Evolutionary conservation across 2,888 invertebrate genomes (phyloP), one percentile per base, ranked within the genome.

Genomic region (Ichneumoninae sp.): DNA sequence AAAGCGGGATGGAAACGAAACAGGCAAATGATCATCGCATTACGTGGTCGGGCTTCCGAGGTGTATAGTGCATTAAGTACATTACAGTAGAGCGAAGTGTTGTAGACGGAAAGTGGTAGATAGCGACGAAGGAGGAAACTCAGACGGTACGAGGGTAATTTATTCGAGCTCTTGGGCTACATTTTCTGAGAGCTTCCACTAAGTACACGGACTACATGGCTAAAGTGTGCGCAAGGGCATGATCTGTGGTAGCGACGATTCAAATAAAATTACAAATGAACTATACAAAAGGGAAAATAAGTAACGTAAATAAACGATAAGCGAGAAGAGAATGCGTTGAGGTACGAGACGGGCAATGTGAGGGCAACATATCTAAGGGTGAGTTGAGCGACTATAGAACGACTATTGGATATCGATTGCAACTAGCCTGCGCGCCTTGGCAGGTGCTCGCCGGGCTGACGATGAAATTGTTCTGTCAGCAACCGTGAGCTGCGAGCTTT

Each of bases 401-500:
- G 82, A 85, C 71, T 76, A 85, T 85, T 80, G 81, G 78, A 76
- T 85, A 86, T 86, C 83, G 86, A 86, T 86, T 85, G 80, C 65
- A 78, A 77, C 70, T 60, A 72, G 60, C n/a, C 57, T n/a, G 44
- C 26, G 70, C 50, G 70, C 30, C 79, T 79, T 71, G 82, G 84
- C 80, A 76, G 83, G 80, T 83, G 80, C 75, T 69, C 74, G 80
- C 66, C 74, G 52, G 88, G 85, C 78, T 82, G 84, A 85, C 87
- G 89, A 89, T 87, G 87, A 89, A 89, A 89, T 89, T 89, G 89
- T 89, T 88, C 89, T 86, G 89, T 89, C 89, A 89, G 89, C 89
- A 89, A 72, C 86, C 83, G 79, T 68, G 79, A 82, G 78, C 76
- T 62, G 60, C 79, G 47, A 75, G 62, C 60, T 84, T 75, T 85